Percentiles rank a stretch among this genome's conserved stretches.
These are phyloP conservation scores for Heliconius congener DNA, from an alignment of 1,140 invertebrate genomes.

Conservation along the genomic window DNA sequence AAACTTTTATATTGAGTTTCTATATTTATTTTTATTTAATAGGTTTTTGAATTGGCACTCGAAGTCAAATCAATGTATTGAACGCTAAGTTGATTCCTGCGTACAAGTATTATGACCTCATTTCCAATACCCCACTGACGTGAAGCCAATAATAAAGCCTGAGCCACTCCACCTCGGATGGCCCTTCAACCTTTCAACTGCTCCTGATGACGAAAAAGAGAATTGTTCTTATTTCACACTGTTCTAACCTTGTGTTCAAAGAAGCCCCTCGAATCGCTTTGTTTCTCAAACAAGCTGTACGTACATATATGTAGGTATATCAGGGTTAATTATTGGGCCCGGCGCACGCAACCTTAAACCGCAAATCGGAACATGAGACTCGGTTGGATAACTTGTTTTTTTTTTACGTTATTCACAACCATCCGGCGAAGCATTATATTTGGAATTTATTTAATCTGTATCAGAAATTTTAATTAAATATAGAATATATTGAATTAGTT, in stretches of 20 bases:
- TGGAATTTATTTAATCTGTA: not conserved
- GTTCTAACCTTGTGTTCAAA: slow-evolving; percentile 55
- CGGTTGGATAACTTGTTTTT: slow-evolving; percentile 20
- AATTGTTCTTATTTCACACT: slow-evolving; percentile 76
- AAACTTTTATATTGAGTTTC: slow-evolving; percentile 18
- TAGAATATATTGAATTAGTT: not conserved
- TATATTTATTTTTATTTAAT: slow-evolving; percentile 31
- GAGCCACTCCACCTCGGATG: slow-evolving; percentile 69
- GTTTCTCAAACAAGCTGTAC: slow-evolving; percentile 51
- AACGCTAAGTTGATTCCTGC: slow-evolving; percentile 37
- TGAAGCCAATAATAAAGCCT: slow-evolving; percentile 76
- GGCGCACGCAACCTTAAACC: slow-evolving; percentile 39
- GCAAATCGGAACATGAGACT: slow-evolving; percentile 24
- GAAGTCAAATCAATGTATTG: slow-evolving; percentile 36
- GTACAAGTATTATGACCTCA: slow-evolving; percentile 65
- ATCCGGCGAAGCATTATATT: not conserved
- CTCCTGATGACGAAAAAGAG: slow-evolving; percentile 69
- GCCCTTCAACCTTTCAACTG: slow-evolving; percentile 67
- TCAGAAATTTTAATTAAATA: not conserved
- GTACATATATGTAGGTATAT: slow-evolving; percentile 36
- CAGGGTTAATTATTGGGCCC: slow-evolving; percentile 56
- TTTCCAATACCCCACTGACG: slow-evolving; percentile 57
- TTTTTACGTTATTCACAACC: slow-evolving; percentile 9
- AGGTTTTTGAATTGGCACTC: slow-evolving; percentile 38
- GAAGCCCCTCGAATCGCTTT: slow-evolving; percentile 53